Conservation (phyloP, 2,797 vertebrate species). For the Poecilia wingei region DNA sequence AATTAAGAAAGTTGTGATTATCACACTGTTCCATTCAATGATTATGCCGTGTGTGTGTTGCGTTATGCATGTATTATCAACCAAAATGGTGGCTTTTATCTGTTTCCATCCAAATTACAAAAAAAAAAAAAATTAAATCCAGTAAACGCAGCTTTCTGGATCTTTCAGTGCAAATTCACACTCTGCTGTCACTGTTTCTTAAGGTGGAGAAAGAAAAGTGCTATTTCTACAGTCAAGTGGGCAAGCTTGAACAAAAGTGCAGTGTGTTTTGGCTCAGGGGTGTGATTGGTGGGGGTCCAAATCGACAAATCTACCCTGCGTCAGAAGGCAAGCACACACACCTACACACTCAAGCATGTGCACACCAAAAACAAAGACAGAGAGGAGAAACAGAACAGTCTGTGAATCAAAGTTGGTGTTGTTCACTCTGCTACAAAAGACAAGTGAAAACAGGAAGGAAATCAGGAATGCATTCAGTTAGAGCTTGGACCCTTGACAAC, state of each 20-base stretch:
- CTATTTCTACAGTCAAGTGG: slow-evolving; percentile 65
- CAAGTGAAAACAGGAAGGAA: slow-evolving; percentile 58
- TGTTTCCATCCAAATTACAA: not conserved
- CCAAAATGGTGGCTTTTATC: not conserved
- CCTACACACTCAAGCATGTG: slow-evolving; percentile 17
- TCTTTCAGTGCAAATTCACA: slow-evolving; percentile 33
- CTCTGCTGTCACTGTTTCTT: slow-evolving; percentile 31
- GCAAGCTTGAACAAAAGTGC: slow-evolving; percentile 65
- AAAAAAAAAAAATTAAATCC: not conserved
- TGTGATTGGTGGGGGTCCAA: slow-evolving; percentile 38
- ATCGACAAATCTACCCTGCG: slow-evolving; percentile 31
- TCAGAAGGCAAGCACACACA: slow-evolving; percentile 44
- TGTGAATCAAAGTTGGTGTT: slow-evolving; percentile 30
- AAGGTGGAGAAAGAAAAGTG: slow-evolving; percentile 43
- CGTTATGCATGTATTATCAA: not conserved
- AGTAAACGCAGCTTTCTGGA: slow-evolving; percentile 1
- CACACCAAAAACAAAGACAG: slow-evolving; percentile 9
- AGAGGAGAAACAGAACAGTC: slow-evolving; percentile 12
- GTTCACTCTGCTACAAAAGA: slow-evolving; percentile 10
- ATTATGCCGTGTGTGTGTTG: not conserved
- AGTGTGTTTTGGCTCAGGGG: slow-evolving; percentile 61
- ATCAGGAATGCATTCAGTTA: slow-evolving; percentile 44
- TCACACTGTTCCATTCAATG: not conserved
- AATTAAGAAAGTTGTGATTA: not conserved
- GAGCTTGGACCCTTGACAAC: slow-evolving; percentile 39